Evolutionary conservation across 2,113 vertebrate species (phyloP).

Genomic region (Osmerus mordax): DNA sequence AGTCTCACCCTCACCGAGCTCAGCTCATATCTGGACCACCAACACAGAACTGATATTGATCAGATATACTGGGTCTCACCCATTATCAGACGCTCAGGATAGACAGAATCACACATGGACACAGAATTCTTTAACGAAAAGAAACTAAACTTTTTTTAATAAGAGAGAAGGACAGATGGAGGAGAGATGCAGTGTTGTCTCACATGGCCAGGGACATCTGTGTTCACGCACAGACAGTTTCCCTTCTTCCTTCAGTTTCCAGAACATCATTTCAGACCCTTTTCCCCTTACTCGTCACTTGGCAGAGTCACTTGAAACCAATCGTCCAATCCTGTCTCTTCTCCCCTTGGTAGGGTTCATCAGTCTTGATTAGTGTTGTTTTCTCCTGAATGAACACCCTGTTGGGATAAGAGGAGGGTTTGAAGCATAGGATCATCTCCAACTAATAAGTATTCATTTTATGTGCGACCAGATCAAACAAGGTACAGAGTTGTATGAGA

Average conservation of each 20-base stretch:
- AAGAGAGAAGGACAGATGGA: slow-evolving; percentile 39
- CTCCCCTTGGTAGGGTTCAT: slow-evolving; percentile 12
- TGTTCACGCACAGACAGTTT: slow-evolving; percentile 17
- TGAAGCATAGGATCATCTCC: too few species aligned
- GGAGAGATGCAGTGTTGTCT: slow-evolving; percentile 16
- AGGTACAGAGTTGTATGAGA: too few species aligned
- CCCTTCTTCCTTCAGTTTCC: slow-evolving; percentile 6
- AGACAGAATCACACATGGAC: slow-evolving; percentile 21
- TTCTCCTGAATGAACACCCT: slow-evolving; percentile 79
- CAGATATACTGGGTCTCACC: not conserved
- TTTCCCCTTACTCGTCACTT: slow-evolving; percentile 15
- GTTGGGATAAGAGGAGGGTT: not conserved
- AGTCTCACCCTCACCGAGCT: too few species aligned
- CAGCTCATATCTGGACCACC: too few species aligned
- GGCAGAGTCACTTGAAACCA: slow-evolving; percentile 41
- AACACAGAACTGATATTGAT: too few species aligned
- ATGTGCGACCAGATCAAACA: too few species aligned
- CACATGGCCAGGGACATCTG: slow-evolving; percentile 18
- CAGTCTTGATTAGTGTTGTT: slow-evolving; percentile 68
- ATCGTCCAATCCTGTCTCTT: slow-evolving; percentile 41
- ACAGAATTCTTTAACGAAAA: slow-evolving; percentile 33
- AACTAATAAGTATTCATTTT: not conserved
- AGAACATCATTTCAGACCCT: not conserved
- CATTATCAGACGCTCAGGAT: not conserved
- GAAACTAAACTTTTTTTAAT: slow-evolving; percentile 59